A percentile compares a stretch with the other conserved stretches of the same genome.
Conservation (phyloP, 2,113 vertebrate genomes). For the Chlorocebus sabaeus region DNA sequence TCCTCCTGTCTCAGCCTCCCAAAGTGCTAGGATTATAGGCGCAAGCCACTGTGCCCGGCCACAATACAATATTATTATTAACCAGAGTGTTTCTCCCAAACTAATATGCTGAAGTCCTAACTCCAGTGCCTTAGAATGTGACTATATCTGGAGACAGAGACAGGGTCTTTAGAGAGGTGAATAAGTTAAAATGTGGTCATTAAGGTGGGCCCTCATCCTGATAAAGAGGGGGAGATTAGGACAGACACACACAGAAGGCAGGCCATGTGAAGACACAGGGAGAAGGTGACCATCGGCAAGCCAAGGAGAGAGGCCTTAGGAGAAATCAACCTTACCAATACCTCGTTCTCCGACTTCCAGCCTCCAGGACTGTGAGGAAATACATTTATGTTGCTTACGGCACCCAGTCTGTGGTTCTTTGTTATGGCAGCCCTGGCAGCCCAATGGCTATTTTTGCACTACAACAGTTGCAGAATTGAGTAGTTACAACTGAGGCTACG, state of each 20-base stretch:
- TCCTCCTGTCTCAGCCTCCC: too few species aligned
- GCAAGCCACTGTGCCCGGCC: too few species aligned
- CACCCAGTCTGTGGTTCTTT: too few species aligned
- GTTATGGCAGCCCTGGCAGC: rapidly evolving
- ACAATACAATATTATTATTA: neutral
- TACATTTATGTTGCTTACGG: neutral
- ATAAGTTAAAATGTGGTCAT: neutral
- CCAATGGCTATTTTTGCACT: neutral
- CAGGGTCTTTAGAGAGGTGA: neutral
- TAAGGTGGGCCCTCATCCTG: too few species aligned
- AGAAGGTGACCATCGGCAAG: rapidly evolving
- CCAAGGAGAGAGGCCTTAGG: neutral
- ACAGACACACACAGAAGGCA: neutral
- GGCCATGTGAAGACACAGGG: neutral
- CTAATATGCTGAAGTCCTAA: neutral
- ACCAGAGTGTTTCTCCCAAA: neutral
- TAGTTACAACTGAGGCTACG: rapidly evolving
- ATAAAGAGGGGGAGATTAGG: neutral
- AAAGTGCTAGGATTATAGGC: too few species aligned
- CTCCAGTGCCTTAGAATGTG: neutral
- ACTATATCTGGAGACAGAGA: neutral
- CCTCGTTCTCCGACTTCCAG: too few species aligned
- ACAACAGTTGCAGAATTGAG: neutral
- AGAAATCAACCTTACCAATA: neutral
- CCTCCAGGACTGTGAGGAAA: neutral